phyloP scores from a whole-genome alignment of 2,113 vertebrate genomes.

The Dipodomys merriami region DNA sequence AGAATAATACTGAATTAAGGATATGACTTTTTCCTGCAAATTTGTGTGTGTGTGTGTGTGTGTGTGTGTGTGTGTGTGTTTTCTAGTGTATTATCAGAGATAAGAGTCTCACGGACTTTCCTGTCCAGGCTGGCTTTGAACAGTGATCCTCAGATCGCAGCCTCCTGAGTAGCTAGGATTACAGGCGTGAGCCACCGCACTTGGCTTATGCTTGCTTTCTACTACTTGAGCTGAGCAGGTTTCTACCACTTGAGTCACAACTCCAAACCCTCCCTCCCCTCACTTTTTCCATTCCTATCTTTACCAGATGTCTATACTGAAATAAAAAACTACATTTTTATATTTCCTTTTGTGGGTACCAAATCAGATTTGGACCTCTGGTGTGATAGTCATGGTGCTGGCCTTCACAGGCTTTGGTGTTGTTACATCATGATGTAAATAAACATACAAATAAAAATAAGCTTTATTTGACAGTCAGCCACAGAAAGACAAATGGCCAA shows the following conservation, averaged over 20 bases:
- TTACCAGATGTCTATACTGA: not conserved
- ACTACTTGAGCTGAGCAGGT: too few species aligned
- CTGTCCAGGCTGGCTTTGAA: too few species aligned
- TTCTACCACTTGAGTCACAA: too few species aligned
- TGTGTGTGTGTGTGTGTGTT: too few species aligned
- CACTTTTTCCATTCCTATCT: too few species aligned
- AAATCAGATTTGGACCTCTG: not conserved
- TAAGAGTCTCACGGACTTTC: too few species aligned
- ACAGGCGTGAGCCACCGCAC: too few species aligned
- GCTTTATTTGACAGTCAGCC: not conserved
- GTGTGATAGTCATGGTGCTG: not conserved
- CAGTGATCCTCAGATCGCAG: too few species aligned
- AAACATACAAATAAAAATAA: not conserved
- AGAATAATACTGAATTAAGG: not conserved
- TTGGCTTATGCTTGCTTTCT: too few species aligned
- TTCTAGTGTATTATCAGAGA: too few species aligned
- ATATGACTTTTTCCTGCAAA: not conserved
- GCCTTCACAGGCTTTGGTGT: not conserved
- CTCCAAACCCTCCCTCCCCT: too few species aligned
- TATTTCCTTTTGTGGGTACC: not conserved
- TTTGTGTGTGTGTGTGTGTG: not conserved
- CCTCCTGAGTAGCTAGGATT: too few species aligned
- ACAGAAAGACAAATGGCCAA: not conserved
- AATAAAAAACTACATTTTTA: not conserved
- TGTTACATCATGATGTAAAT: not conserved